phyloP scores from a whole-genome alignment of 2,797 vertebrate genomes.

The Meda fulgida region DNA sequence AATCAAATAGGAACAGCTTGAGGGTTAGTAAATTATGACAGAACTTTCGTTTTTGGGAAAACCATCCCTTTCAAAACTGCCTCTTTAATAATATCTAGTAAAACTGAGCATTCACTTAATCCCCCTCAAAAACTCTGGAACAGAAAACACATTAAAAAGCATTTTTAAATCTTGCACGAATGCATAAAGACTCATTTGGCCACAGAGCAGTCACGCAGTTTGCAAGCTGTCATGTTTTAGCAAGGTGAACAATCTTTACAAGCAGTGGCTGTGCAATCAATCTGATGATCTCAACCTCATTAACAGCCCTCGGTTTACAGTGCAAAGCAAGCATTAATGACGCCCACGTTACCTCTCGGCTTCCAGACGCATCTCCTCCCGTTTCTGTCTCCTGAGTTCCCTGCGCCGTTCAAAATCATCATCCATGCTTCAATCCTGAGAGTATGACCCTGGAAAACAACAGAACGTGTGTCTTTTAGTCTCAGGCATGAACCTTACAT shows the following conservation, averaged over 20 bases:
- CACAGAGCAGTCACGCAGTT: not conserved
- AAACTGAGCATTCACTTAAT: not conserved
- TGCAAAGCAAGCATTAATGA: not conserved
- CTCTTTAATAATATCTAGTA: not conserved
- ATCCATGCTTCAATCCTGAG: constrained; percentile 86
- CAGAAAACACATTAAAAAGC: not conserved
- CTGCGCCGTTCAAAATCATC: constrained; percentile 98
- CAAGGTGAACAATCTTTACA: constrained; percentile 7
- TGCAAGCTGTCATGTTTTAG: constrained; percentile 1
- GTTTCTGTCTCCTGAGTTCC: constrained; percentile 96
- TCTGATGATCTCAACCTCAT: constrained; percentile 11
- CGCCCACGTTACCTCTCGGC: constrained; percentile 86
- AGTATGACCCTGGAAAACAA: constrained; percentile 51
- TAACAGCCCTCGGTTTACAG: not conserved
- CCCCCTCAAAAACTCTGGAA: too few relatives aligned
- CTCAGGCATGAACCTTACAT: constrained; percentile 4
- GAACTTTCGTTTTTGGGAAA: not conserved
- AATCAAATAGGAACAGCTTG: not conserved
- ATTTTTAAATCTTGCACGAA: not conserved
- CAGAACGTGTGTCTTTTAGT: constrained; percentile 61
- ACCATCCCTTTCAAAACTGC: not conserved
- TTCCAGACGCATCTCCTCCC: constrained; percentile 97
- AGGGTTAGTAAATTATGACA: not conserved
- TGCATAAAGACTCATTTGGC: not conserved
- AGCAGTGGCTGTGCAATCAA: constrained; percentile 2